phyloP scores from a whole-genome alignment of 2,888 invertebrate species.

The Chalcosyrphus nemorum region DNA sequence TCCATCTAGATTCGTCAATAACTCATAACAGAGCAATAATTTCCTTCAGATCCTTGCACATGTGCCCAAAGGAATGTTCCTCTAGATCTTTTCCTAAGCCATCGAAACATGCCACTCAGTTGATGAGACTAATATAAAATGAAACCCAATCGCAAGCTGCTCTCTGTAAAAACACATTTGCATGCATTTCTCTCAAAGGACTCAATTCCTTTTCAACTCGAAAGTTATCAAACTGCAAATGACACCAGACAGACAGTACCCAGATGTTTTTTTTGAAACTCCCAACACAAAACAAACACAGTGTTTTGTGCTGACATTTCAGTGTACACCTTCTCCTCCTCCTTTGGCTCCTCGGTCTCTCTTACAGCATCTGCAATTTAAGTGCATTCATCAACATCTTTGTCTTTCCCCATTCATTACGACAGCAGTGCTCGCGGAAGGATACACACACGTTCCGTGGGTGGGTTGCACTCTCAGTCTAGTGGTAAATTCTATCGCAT shows the following conservation, averaged over 20 bases:
- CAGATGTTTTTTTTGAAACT: constrained; percentile 18
- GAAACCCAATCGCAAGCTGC: background rate
- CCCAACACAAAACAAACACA: constrained; percentile 38
- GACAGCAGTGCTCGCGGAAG: background rate
- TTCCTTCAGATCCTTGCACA: too few species aligned
- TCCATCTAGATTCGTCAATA: too few species aligned
- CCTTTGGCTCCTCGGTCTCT: background rate
- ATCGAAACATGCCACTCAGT: constrained; percentile 17
- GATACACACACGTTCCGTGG: too few species aligned
- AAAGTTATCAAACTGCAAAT: constrained; percentile 35
- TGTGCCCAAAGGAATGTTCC: too few species aligned
- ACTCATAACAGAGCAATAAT: too few species aligned
- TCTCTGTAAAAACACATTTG: constrained; percentile 12
- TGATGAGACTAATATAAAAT: constrained; percentile 45
- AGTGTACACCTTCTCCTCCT: too few species aligned
- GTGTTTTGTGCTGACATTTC: constrained; percentile 61
- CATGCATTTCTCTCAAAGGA: constrained; percentile 33
- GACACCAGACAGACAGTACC: constrained; percentile 32
- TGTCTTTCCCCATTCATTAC: constrained; percentile 61
- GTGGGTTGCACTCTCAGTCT: constrained; percentile 6
- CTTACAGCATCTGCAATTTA: constrained; percentile 32
- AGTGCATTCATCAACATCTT: constrained; percentile 65
- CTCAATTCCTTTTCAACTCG: constrained; percentile 29
- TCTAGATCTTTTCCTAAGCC: background rate
- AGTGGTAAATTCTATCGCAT: constrained; percentile 66